Evolutionary conservation across 2,888 invertebrate species (phyloP).

Genomic region (Archips crataeganus): DNA sequence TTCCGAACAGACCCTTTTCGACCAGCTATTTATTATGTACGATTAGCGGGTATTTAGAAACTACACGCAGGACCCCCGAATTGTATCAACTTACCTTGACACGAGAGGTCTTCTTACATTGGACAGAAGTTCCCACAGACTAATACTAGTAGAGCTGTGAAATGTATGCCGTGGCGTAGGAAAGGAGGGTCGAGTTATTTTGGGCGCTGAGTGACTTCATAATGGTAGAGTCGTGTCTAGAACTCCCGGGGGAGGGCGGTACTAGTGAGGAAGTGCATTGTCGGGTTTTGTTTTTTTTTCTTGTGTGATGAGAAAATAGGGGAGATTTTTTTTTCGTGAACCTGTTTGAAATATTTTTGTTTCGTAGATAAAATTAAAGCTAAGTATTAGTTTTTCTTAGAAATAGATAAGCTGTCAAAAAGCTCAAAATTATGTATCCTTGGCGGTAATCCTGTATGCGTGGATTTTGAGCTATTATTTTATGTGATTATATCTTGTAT

Average conservation of each 20-base stretch:
- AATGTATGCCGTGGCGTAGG: not conserved
- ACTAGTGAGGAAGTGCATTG: conserved; percentile 18
- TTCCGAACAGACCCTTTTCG: conserved; percentile 7
- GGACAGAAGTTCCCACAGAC: not conserved
- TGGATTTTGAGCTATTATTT: too few relatives aligned
- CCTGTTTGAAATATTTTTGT: too few relatives aligned
- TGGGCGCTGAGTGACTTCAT: conserved; percentile 25
- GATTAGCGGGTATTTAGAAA: conserved; percentile 14
- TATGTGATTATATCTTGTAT: too few relatives aligned
- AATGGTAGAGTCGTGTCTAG: conserved; percentile 32
- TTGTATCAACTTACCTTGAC: too few relatives aligned
- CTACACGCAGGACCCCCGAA: not conserved
- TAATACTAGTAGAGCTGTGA: not conserved
- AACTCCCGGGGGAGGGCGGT: conserved; percentile 11
- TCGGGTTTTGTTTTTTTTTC: conserved; percentile 9
- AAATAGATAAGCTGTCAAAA: too few relatives aligned
- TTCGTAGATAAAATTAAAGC: too few relatives aligned
- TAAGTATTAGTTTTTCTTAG: too few relatives aligned
- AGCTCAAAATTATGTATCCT: too few relatives aligned
- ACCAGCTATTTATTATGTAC: conserved; percentile 31
- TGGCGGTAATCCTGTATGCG: too few relatives aligned
- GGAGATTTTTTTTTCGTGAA: not conserved
- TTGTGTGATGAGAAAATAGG: not conserved
- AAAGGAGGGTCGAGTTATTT: not conserved
- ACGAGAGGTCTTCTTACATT: not conserved